A percentile compares a stretch with the other conserved stretches of the same genome.
Conservation (phyloP, 2,113 vertebrate species). For the Rhabdomys dilectus region DNA sequence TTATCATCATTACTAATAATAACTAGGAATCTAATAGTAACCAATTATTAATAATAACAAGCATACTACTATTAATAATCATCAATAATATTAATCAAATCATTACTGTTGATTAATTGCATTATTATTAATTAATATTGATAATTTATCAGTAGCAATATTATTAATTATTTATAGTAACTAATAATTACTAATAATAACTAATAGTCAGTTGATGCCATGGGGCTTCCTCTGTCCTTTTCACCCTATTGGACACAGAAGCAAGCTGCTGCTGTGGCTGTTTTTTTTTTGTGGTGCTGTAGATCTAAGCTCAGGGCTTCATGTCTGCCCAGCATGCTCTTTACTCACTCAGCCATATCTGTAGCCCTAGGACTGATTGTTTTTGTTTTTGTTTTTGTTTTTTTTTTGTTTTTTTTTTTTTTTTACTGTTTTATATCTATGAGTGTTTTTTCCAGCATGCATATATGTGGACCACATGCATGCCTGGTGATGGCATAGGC, state of each 20-base stretch:
- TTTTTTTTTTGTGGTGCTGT: background rate
- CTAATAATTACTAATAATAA: no score
- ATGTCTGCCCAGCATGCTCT: no score
- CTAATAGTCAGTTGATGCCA: no score
- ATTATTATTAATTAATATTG: no score
- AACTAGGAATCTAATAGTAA: no score
- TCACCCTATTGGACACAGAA: background rate
- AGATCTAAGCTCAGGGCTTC: background rate
- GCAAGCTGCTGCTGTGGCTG: background rate
- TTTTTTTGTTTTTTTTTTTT: background rate
- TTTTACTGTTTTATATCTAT: background rate
- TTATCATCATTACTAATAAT: background rate
- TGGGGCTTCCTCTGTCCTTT: background rate
- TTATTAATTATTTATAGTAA: background rate
- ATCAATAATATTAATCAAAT: no score
- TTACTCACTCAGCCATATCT: background rate
- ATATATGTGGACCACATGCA: background rate
- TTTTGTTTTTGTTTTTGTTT: background rate
- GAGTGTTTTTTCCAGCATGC: background rate
- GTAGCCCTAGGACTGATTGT: background rate
- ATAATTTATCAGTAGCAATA: no score
- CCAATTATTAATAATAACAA: no score
- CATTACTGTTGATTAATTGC: no score
- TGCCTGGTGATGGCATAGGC: background rate
- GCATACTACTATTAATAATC: no score